Percentiles rank a stretch among this genome's conserved stretches.
phyloP scores from a whole-genome alignment of 2,113 vertebrate genomes.

The Ochotona princeps region DNA sequence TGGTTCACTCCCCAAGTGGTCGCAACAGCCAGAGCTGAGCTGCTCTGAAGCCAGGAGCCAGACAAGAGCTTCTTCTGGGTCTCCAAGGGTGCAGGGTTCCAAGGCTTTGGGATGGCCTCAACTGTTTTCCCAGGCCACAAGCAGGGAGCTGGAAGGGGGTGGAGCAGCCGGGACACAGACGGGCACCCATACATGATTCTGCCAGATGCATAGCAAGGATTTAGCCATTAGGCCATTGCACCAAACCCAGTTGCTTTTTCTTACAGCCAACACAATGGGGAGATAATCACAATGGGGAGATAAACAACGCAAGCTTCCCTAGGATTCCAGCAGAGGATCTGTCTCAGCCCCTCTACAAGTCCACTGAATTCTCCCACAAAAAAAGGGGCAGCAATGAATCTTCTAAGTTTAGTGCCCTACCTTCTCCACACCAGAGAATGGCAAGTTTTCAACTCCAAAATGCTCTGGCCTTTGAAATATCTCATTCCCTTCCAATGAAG shows the following conservation, averaged over 20 bases:
- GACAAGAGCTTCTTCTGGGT: no score
- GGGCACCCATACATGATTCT: no score
- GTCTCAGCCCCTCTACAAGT: background rate
- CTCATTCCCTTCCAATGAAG: background rate
- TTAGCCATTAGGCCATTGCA: no score
- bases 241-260: background rate
- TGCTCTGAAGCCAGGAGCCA: no score
- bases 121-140: no score
- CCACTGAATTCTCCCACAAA: background rate
- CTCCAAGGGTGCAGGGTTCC: no score
- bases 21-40: no score
- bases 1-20: no score
- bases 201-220: no score
- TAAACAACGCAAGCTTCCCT: background rate
- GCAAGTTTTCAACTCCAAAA: background rate
- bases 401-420: background rate
- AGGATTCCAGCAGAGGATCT: background rate
- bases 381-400: background rate
- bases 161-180: no score
- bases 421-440: background rate
- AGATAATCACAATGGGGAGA: background rate
- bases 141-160: no score
- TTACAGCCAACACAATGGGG: background rate
- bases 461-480: background rate
- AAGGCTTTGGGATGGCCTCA: no score